phyloP scores from a whole-genome alignment of 2,113 vertebrate genomes.

The Lota lota region DNA sequence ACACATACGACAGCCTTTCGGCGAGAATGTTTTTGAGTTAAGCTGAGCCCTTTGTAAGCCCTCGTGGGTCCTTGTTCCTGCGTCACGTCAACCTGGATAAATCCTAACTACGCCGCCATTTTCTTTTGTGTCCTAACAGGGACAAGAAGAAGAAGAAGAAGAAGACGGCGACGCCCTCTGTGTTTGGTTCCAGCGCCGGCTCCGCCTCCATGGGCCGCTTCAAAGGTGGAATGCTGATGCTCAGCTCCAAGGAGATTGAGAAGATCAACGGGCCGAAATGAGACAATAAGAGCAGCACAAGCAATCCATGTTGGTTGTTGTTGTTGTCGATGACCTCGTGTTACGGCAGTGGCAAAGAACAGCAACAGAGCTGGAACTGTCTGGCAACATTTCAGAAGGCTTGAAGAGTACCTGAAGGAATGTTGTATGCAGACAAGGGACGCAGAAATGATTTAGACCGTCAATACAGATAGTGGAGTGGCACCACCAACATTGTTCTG shows the following conservation, averaged over 20 bases:
- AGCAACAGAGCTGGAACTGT: too few relatives aligned
- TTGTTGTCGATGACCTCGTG: neutral
- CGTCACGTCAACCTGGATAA: too few relatives aligned
- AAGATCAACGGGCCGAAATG: slow-evolving; percentile 75
- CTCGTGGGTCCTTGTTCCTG: too few relatives aligned
- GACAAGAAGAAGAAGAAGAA: slow-evolving; percentile 75
- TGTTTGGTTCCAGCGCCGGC: slow-evolving; percentile 31
- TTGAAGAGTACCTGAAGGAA: too few relatives aligned
- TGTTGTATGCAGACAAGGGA: neutral
- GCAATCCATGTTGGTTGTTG: neutral
- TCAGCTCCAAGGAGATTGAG: slow-evolving; percentile 84
- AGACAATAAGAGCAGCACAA: neutral
- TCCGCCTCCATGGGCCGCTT: slow-evolving; percentile 83
- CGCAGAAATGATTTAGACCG: neutral
- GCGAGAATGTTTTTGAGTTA: too few relatives aligned
- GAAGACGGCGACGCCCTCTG: slow-evolving; percentile 73
- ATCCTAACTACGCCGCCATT: too few relatives aligned
- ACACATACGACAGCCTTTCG: too few relatives aligned
- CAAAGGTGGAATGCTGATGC: slow-evolving; percentile 87
- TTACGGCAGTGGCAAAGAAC: neutral
- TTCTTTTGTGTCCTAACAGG: slow-evolving; percentile 50
- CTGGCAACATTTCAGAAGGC: too few relatives aligned
- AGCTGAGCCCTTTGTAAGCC: too few relatives aligned
- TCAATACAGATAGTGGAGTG: slow-evolving; percentile 42
- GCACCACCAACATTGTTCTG: too few relatives aligned